Conservation (phyloP, 2,113 vertebrate genomes). For the Prunella fulvescens region DNA sequence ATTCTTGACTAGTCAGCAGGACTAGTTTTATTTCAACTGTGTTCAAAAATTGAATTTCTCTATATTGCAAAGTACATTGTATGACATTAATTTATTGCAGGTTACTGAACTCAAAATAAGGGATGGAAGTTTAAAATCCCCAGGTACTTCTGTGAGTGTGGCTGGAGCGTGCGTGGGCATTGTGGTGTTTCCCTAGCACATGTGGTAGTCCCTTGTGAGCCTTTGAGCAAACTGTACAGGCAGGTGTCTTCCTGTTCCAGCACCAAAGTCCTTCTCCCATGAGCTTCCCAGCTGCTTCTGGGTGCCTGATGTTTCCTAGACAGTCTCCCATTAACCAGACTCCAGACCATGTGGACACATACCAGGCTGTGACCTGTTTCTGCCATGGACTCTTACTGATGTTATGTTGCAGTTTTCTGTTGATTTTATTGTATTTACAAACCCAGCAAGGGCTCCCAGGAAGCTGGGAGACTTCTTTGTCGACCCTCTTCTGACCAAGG, state of each 20-base stretch:
- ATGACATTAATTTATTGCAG: not conserved
- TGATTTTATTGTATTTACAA: not conserved
- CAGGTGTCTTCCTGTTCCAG: not conserved
- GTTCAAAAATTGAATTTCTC: not conserved
- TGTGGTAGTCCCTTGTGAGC: not conserved
- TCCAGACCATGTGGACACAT: not conserved
- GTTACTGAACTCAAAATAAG: not conserved
- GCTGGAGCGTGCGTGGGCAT: not conserved
- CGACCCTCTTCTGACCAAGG: not conserved
- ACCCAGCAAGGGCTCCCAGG: not conserved
- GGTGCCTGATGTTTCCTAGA: not conserved
- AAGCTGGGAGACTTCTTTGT: not conserved
- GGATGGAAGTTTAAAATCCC: not conserved
- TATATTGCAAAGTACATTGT: not conserved
- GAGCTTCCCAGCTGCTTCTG: not conserved
- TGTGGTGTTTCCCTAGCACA: accelerated
- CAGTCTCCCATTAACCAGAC: not conserved
- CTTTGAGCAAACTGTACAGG: not conserved
- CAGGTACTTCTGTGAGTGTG: not conserved
- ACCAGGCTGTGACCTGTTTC: not conserved
- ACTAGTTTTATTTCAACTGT: not conserved
- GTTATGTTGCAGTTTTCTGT: not conserved
- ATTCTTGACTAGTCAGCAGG: not conserved
- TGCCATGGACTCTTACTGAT: not conserved
- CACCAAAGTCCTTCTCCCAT: not conserved